These are phyloP conservation scores for Neolamprologus caudopunctatus DNA, from an alignment of 2,113 vertebrate species.

Conservation along the genomic window DNA sequence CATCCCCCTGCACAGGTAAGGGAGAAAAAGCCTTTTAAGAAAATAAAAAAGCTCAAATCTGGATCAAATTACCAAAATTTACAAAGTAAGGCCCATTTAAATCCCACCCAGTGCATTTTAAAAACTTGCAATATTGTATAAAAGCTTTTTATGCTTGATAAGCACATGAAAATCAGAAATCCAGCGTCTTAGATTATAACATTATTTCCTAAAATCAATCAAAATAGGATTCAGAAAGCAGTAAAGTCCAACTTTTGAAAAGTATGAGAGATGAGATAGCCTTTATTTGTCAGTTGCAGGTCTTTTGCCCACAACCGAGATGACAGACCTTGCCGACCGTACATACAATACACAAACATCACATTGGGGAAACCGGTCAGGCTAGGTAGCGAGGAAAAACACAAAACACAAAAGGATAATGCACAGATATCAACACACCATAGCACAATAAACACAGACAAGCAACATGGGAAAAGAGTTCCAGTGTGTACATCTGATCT, in stretches of 20 bases:
- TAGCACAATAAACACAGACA: too few species aligned
- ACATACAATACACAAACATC: too few species aligned
- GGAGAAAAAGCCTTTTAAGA: conserved; percentile 7
- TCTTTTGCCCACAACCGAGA: too few species aligned
- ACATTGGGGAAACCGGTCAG: too few species aligned
- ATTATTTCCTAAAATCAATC: background rate
- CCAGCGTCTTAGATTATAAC: background rate
- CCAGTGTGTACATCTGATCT: too few species aligned
- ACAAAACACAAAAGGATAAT: too few species aligned
- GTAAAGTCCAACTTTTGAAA: background rate
- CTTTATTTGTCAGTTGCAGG: too few species aligned
- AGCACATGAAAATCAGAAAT: background rate
- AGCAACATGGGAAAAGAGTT: too few species aligned
- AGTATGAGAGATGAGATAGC: too few species aligned
- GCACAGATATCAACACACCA: too few species aligned
- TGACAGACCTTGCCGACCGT: too few species aligned
- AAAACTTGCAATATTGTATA: background rate
- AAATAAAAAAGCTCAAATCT: background rate
- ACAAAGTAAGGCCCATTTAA: background rate
- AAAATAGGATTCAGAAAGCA: background rate
- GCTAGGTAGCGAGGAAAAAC: too few species aligned
- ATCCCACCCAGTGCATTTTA: background rate
- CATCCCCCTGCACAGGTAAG: conserved; percentile 73
- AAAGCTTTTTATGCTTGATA: background rate
- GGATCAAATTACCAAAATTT: background rate